Percentiles rank a stretch among this genome's conserved stretches.
Conservation (phyloP, 2,113 vertebrate species). For the Phylloscopus trochilus region DNA sequence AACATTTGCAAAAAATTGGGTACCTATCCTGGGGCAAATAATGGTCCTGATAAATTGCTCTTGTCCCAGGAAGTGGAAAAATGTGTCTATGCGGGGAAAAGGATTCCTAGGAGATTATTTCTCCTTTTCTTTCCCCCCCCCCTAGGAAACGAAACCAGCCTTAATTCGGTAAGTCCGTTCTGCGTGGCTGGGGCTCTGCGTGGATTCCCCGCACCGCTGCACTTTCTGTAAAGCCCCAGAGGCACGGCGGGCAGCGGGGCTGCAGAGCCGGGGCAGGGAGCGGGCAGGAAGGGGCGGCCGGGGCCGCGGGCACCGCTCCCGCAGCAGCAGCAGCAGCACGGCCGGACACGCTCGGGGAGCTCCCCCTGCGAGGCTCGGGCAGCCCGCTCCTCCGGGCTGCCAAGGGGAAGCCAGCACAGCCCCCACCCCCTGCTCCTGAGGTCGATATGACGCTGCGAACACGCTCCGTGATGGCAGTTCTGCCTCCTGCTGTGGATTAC, state of each 20-base stretch:
- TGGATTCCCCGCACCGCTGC: neutral
- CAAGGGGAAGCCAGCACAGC: fast-evolving
- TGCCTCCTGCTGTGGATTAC: slow-evolving; percentile 21
- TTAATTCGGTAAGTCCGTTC: neutral
- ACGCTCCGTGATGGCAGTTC: neutral
- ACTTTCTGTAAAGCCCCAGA: neutral
- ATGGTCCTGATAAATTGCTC: neutral
- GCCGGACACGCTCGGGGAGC: fast-evolving
- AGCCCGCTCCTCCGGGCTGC: fast-evolving
- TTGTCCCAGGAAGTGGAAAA: neutral
- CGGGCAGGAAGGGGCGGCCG: neutral
- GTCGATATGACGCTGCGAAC: neutral
- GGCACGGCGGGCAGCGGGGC: neutral
- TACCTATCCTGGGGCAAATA: neutral
- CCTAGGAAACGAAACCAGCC: neutral
- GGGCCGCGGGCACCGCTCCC: neutral
- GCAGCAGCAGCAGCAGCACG: neutral
- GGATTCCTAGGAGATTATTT: neutral
- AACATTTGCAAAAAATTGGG: neutral
- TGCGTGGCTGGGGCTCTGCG: neutral
- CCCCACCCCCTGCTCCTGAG: neutral
- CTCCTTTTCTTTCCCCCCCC: neutral
- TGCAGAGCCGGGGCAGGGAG: neutral
- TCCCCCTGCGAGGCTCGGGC: fast-evolving
- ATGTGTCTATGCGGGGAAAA: neutral